Base-by-base conservation (phyloP, 2,888 invertebrate genomes). In the Abrostola triplasia region DNA sequence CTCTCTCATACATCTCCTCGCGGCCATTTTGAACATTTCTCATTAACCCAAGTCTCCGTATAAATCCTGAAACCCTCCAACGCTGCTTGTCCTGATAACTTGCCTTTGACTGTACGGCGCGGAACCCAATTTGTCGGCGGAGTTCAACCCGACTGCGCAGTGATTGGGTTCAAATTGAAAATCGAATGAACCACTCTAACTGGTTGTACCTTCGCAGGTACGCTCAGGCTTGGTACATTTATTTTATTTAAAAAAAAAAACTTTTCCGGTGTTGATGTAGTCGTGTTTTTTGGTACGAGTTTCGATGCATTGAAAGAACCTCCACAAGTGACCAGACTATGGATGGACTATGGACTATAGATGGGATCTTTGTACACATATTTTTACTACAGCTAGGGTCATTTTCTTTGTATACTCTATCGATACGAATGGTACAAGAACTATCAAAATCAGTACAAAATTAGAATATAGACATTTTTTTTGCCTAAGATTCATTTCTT, bases 161-260 rank as follows among this genome's bases (percentile, higher is more conserved):
- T 86, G 85, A 86, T 86, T 85, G 86, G 81, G 77, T 76, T 77
- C 75, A 81, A 85, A 86, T 86, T 86, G 86, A 84, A 86, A 86
- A 84, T 76, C 73, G 81, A 77, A 79, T 82, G 79, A 83, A 84
- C 74, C 76, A 77, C 71, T 73, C 73, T 75, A 76, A 72, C 70
- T 61, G 73, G 64, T 59, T 70, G 64, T 70, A 60, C 64, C 77
- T 77, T 71, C 63, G 51, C 68, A 70, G 71, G 71, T 59, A 60
- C 54, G 54, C 24, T 40, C 61, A 55, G 61, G 57, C 59, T 62
- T 59, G 60, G 55, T 52, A 56, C 57, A 66, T 67, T 64, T 67
- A 73, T 70, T 73, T 67, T 70, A 59, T 73, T 62, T 70, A 64
- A 67, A 59, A 57, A 77, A 70, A 66, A 49, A 44, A 35, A n/a